Base-by-base conservation (phyloP, 2,888 invertebrate species). In the Muschampia plurimacula region DNA sequence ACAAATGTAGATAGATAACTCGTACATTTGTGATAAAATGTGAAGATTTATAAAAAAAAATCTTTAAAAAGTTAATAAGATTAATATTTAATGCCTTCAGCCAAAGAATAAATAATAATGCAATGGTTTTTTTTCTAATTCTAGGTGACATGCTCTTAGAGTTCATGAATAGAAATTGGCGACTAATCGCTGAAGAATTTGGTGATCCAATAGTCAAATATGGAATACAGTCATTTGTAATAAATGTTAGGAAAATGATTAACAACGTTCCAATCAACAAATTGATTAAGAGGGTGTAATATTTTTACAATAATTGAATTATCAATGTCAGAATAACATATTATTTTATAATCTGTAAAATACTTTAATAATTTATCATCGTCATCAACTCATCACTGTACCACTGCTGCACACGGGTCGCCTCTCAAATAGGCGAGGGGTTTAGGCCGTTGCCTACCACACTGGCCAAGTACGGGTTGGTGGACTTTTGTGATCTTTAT, bases 101-200 rank as follows among this genome's bases (percentile, higher is more conserved):
- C 4, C 6, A 28, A 10, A 15, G 12, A 15, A 8, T 4, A 2
- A 2, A 13, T 55, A 55, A 15, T 15, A 55, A 59, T 28, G 7
- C 41, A 41, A 9, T 49, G n/a, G 66, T 67, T 60, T 67, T 60
- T 44, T 7, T n/a, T n/a, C 7, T 36, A 64, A 71, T 83, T 81
- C 13, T 84, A 91, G 90, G 89, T 79, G 79, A 83, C 72, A 75
- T 82, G 32, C 80, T 89, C 10, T 69, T 91, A 13, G 80, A 84
- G 2, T 91, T 90, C 72, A 86, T 90, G 84, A 90, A 91, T 73
- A 76, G 77, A 62, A 89, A 90, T 76, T 91, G 90, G 89, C 82
- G 75, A 9, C 74, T 87, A 79, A 82, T 91, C 0, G 88, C 88
- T 7, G 85, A 89, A 15, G 89, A 90, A 74, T 89, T 90, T 52